These are phyloP conservation scores for Drusus annulatus DNA, from an alignment of 1,140 invertebrate species.

Conservation along the genomic window DNA sequence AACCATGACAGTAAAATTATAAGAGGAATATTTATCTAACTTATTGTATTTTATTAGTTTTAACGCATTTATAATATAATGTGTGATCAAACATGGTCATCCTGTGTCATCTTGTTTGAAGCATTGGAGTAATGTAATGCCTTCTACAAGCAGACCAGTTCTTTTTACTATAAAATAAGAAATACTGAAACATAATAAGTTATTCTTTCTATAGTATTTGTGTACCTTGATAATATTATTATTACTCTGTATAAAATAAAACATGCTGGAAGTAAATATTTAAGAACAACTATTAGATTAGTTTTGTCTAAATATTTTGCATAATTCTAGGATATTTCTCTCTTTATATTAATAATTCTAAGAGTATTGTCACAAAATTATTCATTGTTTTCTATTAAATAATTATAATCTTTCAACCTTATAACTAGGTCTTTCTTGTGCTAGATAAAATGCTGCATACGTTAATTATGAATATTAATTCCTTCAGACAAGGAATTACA, in stretches of 20 bases:
- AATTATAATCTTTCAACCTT: not conserved
- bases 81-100: not conserved
- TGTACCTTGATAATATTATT: slow-evolving; percentile 49
- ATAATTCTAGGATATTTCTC: slow-evolving; percentile 1
- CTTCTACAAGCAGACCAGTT: not conserved
- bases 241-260: slow-evolving; percentile 25
- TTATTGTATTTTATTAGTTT: slow-evolving; percentile 16
- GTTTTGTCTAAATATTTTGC: slow-evolving; percentile 13
- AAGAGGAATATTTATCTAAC: slow-evolving; percentile 55
- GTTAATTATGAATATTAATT: not conserved
- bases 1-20: slow-evolving; percentile 52
- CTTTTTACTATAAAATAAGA: slow-evolving; percentile 13
- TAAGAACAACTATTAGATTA: slow-evolving; percentile 32
- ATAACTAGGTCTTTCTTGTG: not conserved
- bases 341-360: not conserved
- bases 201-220: slow-evolving; percentile 22
- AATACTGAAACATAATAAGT: slow-evolving; percentile 31
- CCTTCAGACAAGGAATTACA: too few species aligned
- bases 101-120: too few species aligned
- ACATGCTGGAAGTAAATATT: slow-evolving; percentile 11
- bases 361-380: slow-evolving; percentile 14
- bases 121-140: not conserved
- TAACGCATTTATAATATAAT: slow-evolving; percentile 27
- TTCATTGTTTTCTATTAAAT: not conserved
- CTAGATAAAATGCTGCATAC: not conserved